phyloP scores from a whole-genome alignment of 2,888 invertebrate species.

The Liopterus haemorrhoidalis region DNA sequence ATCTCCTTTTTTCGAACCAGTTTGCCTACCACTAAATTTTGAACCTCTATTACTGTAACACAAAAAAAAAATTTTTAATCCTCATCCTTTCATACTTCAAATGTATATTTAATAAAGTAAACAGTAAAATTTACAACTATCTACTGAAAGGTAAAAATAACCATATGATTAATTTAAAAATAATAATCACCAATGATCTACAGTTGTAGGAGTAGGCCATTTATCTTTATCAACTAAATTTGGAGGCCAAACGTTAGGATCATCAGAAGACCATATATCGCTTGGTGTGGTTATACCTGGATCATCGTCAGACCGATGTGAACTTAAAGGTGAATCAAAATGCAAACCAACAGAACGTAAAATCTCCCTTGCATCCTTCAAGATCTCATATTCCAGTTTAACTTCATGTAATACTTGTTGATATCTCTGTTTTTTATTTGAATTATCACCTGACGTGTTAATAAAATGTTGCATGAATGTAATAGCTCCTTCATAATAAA shows the following conservation, averaged over 20 bases:
- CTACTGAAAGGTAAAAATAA: conserved; percentile 16
- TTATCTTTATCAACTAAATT: conserved; percentile 11
- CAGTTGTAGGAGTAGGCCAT: conserved; percentile 60
- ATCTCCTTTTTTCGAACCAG: conserved; percentile 35
- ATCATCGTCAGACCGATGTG: conserved; percentile 46
- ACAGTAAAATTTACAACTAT: not conserved
- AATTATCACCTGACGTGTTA: conserved; percentile 66
- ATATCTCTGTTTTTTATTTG: conserved; percentile 81
- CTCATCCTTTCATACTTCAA: no score
- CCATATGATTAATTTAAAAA: not conserved
- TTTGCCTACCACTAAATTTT: no score
- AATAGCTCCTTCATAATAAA: conserved; percentile 89
- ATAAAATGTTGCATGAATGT: conserved; percentile 85
- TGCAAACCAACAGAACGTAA: conserved; percentile 71
- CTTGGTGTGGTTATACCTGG: conserved; percentile 68
- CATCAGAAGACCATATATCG: conserved; percentile 54
- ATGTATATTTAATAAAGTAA: not conserved
- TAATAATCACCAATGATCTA: conserved; percentile 62
- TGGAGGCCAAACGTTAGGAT: conserved; percentile 85
- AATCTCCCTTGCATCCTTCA: conserved; percentile 74
- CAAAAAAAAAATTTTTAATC: no score
- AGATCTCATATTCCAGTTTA: conserved; percentile 81
- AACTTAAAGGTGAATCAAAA: conserved; percentile 48
- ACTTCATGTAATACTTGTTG: conserved; percentile 65
- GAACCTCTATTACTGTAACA: no score